Evolutionary conservation across 2,888 invertebrate genomes (phyloP).

Genomic region (Alentia gelatinosa): DNA sequence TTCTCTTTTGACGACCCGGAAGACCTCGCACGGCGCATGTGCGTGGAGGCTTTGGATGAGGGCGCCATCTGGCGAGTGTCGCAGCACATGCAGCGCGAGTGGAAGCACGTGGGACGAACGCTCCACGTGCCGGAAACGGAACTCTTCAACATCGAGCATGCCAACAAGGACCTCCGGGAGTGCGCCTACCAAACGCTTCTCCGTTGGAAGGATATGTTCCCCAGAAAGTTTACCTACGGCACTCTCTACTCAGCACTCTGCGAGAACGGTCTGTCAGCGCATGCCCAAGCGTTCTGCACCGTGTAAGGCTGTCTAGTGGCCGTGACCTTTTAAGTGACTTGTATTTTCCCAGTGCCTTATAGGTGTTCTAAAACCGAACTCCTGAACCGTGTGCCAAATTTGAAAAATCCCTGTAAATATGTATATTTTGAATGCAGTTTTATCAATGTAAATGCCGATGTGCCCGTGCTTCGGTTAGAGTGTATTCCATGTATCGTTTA

Average conservation of each 20-base stretch:
- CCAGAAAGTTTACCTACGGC: constrained; percentile 35
- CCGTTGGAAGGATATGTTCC: constrained; percentile 38
- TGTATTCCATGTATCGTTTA: too few species aligned
- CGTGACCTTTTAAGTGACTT: too few species aligned
- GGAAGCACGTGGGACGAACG: constrained; percentile 39
- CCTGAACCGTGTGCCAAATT: too few species aligned
- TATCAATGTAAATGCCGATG: not conserved
- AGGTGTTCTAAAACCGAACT: too few species aligned
- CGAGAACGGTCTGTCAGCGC: not conserved
- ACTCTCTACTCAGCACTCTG: constrained; percentile 46
- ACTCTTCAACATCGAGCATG: constrained; percentile 29
- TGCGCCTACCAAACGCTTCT: constrained; percentile 47
- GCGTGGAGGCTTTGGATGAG: not conserved
- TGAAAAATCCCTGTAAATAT: not conserved
- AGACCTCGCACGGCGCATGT: constrained; percentile 25
- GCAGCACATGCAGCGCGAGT: not conserved
- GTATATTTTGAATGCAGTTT: not conserved
- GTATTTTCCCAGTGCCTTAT: not conserved
- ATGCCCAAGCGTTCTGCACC: constrained; percentile 30
- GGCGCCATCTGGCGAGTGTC: constrained; percentile 22
- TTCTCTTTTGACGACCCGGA: constrained; percentile 32
- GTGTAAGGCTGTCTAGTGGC: too few species aligned
- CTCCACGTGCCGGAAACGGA: constrained; percentile 36
- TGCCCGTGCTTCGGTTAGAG: not conserved
- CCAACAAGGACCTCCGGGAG: constrained; percentile 18